Percentiles rank a stretch among this genome's conserved stretches.
Evolutionary conservation across 2,888 invertebrate species (phyloP).

Genomic region (Acrocyrtus sp.): DNA sequence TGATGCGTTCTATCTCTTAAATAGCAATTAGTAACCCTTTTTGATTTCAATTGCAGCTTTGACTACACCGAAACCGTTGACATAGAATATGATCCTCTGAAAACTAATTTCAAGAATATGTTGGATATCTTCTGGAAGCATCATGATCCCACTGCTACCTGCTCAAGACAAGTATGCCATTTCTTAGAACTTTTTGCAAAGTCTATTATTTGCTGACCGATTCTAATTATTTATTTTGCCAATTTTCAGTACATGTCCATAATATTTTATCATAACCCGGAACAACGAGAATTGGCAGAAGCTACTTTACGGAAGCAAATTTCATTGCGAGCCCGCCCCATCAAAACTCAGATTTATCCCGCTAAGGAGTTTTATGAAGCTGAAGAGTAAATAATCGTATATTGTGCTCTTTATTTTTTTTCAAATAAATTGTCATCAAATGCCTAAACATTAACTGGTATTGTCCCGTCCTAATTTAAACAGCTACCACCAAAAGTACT

Average conservation of each 20-base stretch:
- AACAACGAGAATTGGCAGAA: slow-evolving; percentile 82
- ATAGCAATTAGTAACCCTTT: slow-evolving; percentile 2
- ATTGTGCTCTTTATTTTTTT: neutral
- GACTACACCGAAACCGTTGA: slow-evolving; percentile 96
- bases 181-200: neutral
- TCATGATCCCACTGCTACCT: slow-evolving; percentile 82
- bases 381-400: slow-evolving; percentile 85
- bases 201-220: no score
- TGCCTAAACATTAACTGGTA: slow-evolving; percentile 32
- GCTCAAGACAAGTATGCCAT: slow-evolving; percentile 45
- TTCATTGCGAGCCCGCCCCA: slow-evolving; percentile 66
- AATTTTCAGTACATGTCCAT: no score
- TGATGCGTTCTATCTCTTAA: neutral
- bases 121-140: slow-evolving; percentile 90
- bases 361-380: slow-evolving; percentile 88
- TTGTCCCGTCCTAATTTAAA: slow-evolving; percentile 21
- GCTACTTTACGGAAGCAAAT: slow-evolving; percentile 70
- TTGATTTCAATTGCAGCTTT: slow-evolving; percentile 73
- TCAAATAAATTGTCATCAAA: slow-evolving; percentile 13
- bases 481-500: slow-evolving; percentile 97
- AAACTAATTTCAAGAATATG: slow-evolving; percentile 79
- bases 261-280: slow-evolving; percentile 89
- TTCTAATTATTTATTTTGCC: no score
- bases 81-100: slow-evolving; percentile 87
- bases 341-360: slow-evolving; percentile 82